These are phyloP conservation scores for Whitmania pigra DNA, from an alignment of 1,140 invertebrate species.

Conservation along the genomic window DNA sequence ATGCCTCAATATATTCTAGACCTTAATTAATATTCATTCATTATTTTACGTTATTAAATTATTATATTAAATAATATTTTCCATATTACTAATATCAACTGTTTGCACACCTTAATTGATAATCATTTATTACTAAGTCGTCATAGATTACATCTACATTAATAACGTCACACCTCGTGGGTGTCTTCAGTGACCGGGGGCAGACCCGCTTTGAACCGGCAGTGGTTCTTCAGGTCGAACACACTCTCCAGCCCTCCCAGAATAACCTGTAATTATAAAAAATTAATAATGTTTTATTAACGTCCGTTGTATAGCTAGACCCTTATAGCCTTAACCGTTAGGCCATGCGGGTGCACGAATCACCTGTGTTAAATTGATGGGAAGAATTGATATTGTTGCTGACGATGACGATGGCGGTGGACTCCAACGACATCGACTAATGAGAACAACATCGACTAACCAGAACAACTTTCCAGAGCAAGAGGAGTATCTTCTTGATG, in stretches of 20 bases:
- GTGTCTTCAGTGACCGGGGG: conserved; percentile 74
- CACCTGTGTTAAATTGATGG: too few species aligned
- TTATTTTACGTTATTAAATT: too few species aligned
- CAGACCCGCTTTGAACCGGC: conserved; percentile 59
- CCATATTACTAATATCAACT: conserved; percentile 53
- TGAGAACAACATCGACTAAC: conserved; percentile 29
- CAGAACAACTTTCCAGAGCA: conserved; percentile 87
- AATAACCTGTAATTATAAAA: conserved; percentile 47
- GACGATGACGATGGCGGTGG: not conserved
- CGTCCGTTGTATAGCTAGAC: too few species aligned
- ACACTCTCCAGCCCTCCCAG: conserved; percentile 74
- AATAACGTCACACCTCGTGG: conserved; percentile 52
- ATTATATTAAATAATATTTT: too few species aligned
- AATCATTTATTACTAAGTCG: not conserved
- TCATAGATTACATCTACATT: not conserved
- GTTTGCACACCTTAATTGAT: conserved; percentile 54
- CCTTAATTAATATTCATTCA: too few species aligned
- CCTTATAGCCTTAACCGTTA: too few species aligned
- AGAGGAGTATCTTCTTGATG: conserved; percentile 89
- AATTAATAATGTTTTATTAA: too few species aligned
- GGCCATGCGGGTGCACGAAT: too few species aligned
- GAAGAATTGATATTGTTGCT: too few species aligned
- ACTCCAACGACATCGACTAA: not conserved
- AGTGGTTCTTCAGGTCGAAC: conserved; percentile 58
- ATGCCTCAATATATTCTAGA: too few species aligned